Conservation (phyloP, 2,888 invertebrate species). For the Rhagophthalmus giganteus region DNA sequence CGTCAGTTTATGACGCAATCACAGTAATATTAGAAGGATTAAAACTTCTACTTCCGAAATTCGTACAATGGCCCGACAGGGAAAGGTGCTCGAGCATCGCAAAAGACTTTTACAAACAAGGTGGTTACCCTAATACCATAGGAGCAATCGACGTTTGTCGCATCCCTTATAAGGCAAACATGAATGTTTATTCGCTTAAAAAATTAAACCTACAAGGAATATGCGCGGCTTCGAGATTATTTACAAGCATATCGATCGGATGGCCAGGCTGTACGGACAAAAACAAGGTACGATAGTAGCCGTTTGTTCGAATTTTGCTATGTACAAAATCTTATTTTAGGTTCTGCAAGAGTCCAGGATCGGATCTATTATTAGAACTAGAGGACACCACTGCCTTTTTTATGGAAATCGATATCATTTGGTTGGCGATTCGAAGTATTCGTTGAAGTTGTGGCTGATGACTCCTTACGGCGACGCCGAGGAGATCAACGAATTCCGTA, state of each 20-base stretch:
- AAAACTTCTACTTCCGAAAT: not conserved
- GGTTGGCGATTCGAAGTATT: conserved; percentile 1
- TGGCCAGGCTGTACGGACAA: conserved; percentile 1
- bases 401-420: conserved; percentile 1
- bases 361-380: not conserved
- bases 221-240: not conserved
- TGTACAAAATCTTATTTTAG: not conserved
- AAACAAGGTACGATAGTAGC: not conserved
- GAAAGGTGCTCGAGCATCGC: not conserved
- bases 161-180: not conserved
- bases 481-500: not conserved
- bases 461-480: not conserved
- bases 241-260: conserved; percentile 3
- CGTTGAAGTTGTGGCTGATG: conserved; percentile 3
- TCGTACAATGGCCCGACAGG: conserved; percentile 1
- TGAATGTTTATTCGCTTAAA: not conserved
- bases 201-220: conserved; percentile 1
- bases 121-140: conserved; percentile 2
- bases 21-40: conserved; percentile 1
- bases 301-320: not conserved
- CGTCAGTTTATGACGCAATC: conserved; percentile 1
- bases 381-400: not conserved
- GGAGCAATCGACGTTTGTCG: conserved; percentile 2
- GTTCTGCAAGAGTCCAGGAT: conserved; percentile 1
- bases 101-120: not conserved